phyloP scores from a whole-genome alignment of 2,888 invertebrate species.

The Physocephala rufipes region DNA sequence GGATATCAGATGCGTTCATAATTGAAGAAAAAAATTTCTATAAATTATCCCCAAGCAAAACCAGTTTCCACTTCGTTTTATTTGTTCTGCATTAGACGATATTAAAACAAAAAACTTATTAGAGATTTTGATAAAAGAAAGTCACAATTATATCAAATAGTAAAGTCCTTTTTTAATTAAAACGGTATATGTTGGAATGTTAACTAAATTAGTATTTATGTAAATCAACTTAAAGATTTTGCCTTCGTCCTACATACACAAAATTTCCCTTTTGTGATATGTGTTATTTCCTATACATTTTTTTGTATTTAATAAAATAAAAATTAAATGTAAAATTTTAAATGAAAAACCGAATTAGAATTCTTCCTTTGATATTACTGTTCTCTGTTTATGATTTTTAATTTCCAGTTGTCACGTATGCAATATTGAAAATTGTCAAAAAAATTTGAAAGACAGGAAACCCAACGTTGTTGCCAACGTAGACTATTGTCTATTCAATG shows the following conservation, averaged over 20 bases:
- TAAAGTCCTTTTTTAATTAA: too few species aligned
- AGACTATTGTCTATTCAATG: too few species aligned
- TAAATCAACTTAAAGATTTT: background rate
- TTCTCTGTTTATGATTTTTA: background rate
- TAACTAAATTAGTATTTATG: background rate
- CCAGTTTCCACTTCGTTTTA: too few species aligned
- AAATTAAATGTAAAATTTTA: constrained; percentile 54
- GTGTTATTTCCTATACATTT: background rate
- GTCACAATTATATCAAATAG: too few species aligned
- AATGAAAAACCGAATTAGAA: constrained; percentile 48
- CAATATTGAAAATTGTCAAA: background rate
- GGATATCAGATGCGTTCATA: constrained; percentile 44
- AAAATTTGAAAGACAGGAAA: too few species aligned
- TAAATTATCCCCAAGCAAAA: too few species aligned
- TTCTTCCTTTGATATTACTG: constrained; percentile 19
- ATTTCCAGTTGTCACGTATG: background rate
- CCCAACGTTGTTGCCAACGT: too few species aligned
- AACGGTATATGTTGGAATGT: too few species aligned
- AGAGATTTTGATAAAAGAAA: too few species aligned
- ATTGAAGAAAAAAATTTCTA: constrained; percentile 43
- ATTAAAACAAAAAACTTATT: too few species aligned
- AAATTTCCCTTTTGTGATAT: background rate
- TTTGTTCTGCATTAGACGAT: too few species aligned
- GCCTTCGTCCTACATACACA: constrained; percentile 36
- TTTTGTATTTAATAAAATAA: constrained; percentile 48